Base-by-base conservation (phyloP, 1,140 invertebrate species). In the Drosophila elegans region DNA sequence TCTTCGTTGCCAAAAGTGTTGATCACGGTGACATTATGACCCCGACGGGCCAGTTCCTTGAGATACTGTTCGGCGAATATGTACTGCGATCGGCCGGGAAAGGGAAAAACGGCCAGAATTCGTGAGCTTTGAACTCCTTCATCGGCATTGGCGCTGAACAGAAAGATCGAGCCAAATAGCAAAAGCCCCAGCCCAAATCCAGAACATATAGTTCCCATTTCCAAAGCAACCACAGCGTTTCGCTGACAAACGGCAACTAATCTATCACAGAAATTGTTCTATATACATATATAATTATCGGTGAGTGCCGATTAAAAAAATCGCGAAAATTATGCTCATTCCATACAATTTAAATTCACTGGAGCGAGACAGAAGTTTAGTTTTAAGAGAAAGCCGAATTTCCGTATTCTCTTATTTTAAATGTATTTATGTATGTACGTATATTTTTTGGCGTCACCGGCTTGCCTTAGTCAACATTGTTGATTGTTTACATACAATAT, bases 11-110 rank as follows among this genome's bases (percentile, higher is more conserved):
- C 91, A 61, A 92, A 93, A 0, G 91, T 91, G 56, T 92, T 93
- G 4, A 94, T 90, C 4, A 93, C 90, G 5, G 93, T 93, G 0
- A 94, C 89, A 57, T 94, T 88, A 76, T 94, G 94, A n/a, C 93
- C 93, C 29, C 91, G 74, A 16, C 74, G 66, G 0, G 92, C 88
- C 36, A 94, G 72, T 44, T 90, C 90, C 48, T 92, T 92, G 0
- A 94, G 46, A 54, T 94, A 88, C 10, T 77, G 75, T 12, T 91
- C 74, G 0, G 82, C 91, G 13, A 86, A 73, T 39, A 92, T 80
- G 21, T 91, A 91, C 27, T 92, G 91, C 6, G 91, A 92, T 51
- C 77, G 89, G 2, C 91, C 85, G 3, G 78, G 76, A 32, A 91
- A 90, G 5, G 89, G 89, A 73, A 92, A 89, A 6, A 92, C 66